Conservation (phyloP, 2,113 vertebrate genomes). For the Sinocyclocheilus grahami region DNA sequence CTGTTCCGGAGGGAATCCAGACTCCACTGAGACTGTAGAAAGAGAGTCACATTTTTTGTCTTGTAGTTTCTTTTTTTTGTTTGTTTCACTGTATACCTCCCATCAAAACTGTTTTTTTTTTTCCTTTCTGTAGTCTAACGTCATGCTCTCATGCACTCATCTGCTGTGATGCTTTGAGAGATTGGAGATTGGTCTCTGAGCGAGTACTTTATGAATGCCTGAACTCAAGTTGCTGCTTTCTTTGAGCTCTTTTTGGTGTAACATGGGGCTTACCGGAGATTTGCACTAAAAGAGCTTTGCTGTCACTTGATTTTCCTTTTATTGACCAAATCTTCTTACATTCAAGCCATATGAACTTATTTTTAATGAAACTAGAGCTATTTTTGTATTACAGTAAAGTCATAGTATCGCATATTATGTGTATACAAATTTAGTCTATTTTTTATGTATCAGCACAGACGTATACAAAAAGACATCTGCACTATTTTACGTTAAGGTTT, state of each 20-base stretch:
- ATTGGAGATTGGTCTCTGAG: slow-evolving; percentile 12
- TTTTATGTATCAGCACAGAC: slow-evolving; percentile 40
- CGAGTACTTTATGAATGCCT: slow-evolving; percentile 28
- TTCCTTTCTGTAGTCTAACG: not conserved
- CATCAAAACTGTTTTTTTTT: not conserved
- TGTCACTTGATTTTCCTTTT: slow-evolving; percentile 59
- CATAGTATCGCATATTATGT: slow-evolving; percentile 60
- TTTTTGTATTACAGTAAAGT: slow-evolving; percentile 73
- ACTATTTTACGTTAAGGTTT: slow-evolving; percentile 12
- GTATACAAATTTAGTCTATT: slow-evolving; percentile 48
- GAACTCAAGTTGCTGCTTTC: slow-evolving; percentile 44
- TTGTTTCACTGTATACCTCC: slow-evolving; percentile 7
- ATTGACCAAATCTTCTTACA: slow-evolving; percentile 69
- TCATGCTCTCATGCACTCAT: not conserved
- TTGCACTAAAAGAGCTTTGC: slow-evolving; percentile 59
- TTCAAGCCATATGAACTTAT: slow-evolving; percentile 76
- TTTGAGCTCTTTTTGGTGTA: slow-evolving; percentile 22
- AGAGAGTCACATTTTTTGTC: not conserved
- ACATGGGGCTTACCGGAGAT: slow-evolving; percentile 42
- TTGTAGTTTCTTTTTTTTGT: not conserved
- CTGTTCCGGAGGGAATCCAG: slow-evolving; percentile 29
- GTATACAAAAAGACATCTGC: slow-evolving; percentile 57
- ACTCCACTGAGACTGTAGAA: slow-evolving; percentile 41
- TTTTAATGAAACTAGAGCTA: slow-evolving; percentile 66
- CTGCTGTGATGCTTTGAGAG: slow-evolving; percentile 14